Evolutionary conservation across 2,113 vertebrate species (phyloP).

Genomic region (Manacus vitellinus): DNA sequence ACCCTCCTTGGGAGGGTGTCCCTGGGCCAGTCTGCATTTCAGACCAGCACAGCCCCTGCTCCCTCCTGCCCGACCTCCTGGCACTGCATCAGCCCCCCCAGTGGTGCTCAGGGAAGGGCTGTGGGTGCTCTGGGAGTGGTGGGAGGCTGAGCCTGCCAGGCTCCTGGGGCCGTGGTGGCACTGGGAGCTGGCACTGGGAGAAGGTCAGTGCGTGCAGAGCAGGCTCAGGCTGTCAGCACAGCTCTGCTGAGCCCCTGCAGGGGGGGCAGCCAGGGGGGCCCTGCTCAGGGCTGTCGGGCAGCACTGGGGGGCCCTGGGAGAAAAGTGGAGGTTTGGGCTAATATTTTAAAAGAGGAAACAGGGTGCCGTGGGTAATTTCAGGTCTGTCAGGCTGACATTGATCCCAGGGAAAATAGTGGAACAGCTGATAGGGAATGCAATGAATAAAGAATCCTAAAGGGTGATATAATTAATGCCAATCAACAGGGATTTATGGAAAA

Average conservation of each 20-base stretch:
- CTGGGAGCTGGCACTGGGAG: neutral
- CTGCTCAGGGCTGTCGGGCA: neutral
- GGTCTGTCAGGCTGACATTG: conserved; percentile 49
- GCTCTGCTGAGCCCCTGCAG: neutral
- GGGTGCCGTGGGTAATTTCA: neutral
- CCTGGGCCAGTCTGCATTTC: neutral
- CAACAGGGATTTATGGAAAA: conserved; percentile 51
- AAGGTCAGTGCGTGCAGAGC: conserved; percentile 24
- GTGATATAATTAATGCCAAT: conserved; percentile 58
- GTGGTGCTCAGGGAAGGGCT: accelerated
- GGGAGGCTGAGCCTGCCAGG: neutral
- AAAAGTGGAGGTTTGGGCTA: neutral
- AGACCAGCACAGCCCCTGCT: neutral
- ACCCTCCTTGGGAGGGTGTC: neutral
- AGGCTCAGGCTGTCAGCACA: neutral
- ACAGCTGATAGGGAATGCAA: neutral
- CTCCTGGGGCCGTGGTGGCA: neutral
- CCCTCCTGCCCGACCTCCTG: neutral
- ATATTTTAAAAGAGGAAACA: conserved; percentile 8
- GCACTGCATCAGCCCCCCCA: neutral
- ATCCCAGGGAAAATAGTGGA: conserved; percentile 32
- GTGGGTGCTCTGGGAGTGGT: neutral
- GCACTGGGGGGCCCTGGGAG: neutral
- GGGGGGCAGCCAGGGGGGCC: neutral
- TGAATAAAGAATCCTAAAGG: conserved; percentile 42